Evolutionary conservation across 2,888 invertebrate genomes (phyloP), one percentile per base, ranked within the genome.

Genomic region (Palloptera scutellata): DNA sequence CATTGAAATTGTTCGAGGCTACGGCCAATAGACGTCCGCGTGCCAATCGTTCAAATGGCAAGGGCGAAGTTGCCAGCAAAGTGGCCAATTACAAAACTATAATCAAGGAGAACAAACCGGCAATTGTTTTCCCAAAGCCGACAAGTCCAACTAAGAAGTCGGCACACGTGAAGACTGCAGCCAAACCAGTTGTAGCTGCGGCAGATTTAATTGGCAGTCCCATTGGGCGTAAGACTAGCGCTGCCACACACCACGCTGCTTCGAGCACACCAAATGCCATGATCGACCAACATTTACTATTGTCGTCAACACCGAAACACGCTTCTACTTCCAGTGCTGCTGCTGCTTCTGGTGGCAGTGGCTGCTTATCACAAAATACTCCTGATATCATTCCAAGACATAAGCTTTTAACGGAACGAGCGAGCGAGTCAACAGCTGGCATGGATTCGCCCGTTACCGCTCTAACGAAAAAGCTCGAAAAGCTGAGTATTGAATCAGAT

Each of bases 1-100:
- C 94, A 13, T 88, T 95, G 71, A 89, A 91, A 79, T 91, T 95
- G 79, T 96, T 96, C 85, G 96, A 96, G 83, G 87, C 88, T 55
- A 87, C 88, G 1, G 89, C 90, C 12, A 86, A 89, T 73, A 86
- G 88, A 1, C 75, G 82, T 9, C 69, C 85, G 68, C 84, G 90
- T n/a, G 67, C 77, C 69, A 85, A 71, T 77, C 86, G 78, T 76
- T 83, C 76, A 77, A 86, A 81, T 66, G 86, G 80, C 13, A 79
- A 77, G 12, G 83, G 83, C 19, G 90, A 90, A 52, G 90, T 90
- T 1, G 90, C 90, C 13, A 88, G 87, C 51, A 90, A 90, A 80
- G 89, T 90, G 6, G 89, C 89, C 15, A 88, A 86, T 55, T 90
- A 88, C 78, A 89, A 89, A 76, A 88, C 87, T 57, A 89, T 89